Conservation (phyloP, 1,140 invertebrate genomes). For the Acyrthosiphon pisum region DNA sequence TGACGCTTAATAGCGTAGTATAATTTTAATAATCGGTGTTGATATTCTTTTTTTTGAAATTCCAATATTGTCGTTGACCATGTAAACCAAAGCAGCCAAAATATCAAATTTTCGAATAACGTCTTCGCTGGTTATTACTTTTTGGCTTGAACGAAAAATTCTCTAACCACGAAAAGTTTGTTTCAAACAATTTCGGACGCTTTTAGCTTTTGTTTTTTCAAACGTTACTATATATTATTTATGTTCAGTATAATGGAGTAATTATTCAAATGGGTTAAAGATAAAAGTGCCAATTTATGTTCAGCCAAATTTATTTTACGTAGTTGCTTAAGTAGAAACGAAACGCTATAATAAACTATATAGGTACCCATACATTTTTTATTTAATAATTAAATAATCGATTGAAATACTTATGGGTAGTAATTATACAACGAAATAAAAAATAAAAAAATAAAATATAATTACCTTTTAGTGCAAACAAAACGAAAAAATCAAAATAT, state of each 20-base stretch:
- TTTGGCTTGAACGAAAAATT: not conserved
- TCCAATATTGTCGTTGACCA: not conserved
- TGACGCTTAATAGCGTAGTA: not conserved
- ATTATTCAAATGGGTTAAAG: conserved; percentile 39
- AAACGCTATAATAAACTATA: not conserved
- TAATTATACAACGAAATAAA: not conserved
- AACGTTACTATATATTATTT: not conserved
- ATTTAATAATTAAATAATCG: not conserved
- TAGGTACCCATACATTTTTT: not conserved
- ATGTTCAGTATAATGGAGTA: not conserved
- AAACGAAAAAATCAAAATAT: not conserved
- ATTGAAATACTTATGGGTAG: not conserved
- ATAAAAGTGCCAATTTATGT: conserved; percentile 44
- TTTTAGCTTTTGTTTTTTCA: not conserved
- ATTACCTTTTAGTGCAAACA: not conserved
- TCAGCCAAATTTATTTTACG: not conserved
- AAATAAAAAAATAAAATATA: not conserved
- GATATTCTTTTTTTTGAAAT: not conserved
- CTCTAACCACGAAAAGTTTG: not conserved
- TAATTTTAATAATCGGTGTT: no score
- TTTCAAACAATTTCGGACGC: not conserved
- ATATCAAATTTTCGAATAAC: not conserved
- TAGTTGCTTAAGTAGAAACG: not conserved
- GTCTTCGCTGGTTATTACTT: not conserved
- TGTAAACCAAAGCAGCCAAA: not conserved